Evolutionary conservation across 2,888 invertebrate species (phyloP).

Genomic region (Platynereis dumerilii): DNA sequence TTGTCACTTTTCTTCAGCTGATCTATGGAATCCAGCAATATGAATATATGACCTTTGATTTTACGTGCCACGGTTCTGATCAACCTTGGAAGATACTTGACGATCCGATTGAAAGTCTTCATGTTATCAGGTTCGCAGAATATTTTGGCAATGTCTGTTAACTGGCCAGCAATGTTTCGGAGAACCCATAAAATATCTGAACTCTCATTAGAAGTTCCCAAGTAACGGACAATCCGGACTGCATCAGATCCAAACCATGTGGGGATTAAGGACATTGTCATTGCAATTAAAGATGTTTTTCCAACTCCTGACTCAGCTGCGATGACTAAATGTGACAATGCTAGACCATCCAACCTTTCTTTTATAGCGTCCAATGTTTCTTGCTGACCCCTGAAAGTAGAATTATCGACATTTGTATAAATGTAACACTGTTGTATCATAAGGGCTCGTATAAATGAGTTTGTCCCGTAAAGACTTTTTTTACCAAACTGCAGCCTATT

Average conservation of each 20-base stretch:
- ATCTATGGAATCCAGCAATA: slow-evolving; percentile 56
- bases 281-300: slow-evolving; percentile 38
- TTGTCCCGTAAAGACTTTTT: too few relatives aligned
- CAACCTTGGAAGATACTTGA: slow-evolving; percentile 47
- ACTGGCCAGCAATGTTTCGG: slow-evolving; percentile 37
- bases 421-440: too few relatives aligned
- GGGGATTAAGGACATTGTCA: slow-evolving; percentile 16
- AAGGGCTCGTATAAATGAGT: too few relatives aligned
- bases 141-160: slow-evolving; percentile 39
- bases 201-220: slow-evolving; percentile 44
- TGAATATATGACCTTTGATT: slow-evolving; percentile 45
- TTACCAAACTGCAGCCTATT: too few relatives aligned
- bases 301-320: slow-evolving; percentile 48
- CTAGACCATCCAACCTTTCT: slow-evolving; percentile 7
- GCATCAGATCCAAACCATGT: slow-evolving; percentile 30
- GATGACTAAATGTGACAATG: slow-evolving; percentile 44
- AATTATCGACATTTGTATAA: too few relatives aligned
- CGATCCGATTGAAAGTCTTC: slow-evolving; percentile 36
- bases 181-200: slow-evolving; percentile 37
- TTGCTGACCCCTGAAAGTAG: slow-evolving; percentile 56
- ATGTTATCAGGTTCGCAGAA: slow-evolving; percentile 47
- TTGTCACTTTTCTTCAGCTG: slow-evolving; percentile 45
- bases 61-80: slow-evolving; percentile 42
- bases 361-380: slow-evolving; percentile 38
- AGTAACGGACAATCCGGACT: slow-evolving; percentile 41